Percentiles rank a stretch among this genome's conserved stretches.
Evolutionary conservation across 2,888 invertebrate species (phyloP).

Genomic region (Chymomyza procnemis): DNA sequence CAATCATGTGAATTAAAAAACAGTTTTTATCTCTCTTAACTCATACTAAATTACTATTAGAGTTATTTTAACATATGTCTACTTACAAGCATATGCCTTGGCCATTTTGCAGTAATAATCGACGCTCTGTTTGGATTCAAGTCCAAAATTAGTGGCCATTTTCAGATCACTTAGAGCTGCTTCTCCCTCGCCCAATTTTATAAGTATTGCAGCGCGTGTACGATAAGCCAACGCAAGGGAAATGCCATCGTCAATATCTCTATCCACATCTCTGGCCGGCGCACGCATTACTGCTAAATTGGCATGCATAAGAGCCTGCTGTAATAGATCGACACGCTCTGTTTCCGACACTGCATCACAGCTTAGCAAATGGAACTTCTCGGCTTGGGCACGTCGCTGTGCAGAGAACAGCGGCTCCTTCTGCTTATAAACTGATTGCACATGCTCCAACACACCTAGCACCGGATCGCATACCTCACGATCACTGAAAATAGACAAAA

Average conservation of each 20-base stretch:
- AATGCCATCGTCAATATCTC: constrained; percentile 82
- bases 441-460: constrained; percentile 82
- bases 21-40: too few species aligned
- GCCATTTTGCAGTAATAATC: constrained; percentile 86
- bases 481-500: constrained; percentile 79
- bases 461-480: constrained; percentile 79
- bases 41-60: too few species aligned
- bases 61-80: too few species aligned
- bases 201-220: constrained; percentile 83
- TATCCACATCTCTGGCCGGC: constrained; percentile 81
- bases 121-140: constrained; percentile 82
- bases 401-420: constrained; percentile 83
- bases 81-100: constrained; percentile 81
- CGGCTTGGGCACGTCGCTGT: constrained; percentile 82
- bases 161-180: constrained; percentile 85
- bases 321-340: constrained; percentile 59
- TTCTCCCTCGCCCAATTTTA: constrained; percentile 81
- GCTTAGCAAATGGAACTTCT: constrained; percentile 80
- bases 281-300: constrained; percentile 88
- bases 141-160: constrained; percentile 82
- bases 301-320: constrained; percentile 82
- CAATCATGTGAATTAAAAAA: background rate
- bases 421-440: constrained; percentile 83
- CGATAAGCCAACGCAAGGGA: constrained; percentile 84
- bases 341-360: constrained; percentile 65